Conservation (phyloP, 2,797 vertebrate species). For the Chloroceryle inda region DNA sequence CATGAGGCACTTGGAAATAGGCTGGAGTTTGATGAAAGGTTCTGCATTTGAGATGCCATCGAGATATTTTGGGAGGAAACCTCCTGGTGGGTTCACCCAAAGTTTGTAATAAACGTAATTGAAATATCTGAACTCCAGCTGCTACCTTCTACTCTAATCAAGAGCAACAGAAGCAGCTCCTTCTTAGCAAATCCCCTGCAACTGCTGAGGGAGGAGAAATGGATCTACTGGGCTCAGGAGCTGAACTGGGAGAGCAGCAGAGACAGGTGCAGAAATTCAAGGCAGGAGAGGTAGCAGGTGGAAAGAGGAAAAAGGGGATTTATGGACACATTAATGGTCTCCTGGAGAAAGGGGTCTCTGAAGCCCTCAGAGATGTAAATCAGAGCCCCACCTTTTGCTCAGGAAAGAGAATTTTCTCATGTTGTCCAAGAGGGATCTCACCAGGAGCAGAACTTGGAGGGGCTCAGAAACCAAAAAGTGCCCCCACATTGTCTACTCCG, state of each 20-base stretch:
- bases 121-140: constrained; percentile 56
- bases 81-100: constrained; percentile 56
- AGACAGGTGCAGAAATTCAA: background rate
- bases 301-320: background rate
- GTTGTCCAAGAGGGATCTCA: background rate
- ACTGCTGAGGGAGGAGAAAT: background rate
- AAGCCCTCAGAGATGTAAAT: background rate
- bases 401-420: background rate
- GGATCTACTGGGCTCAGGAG: rapidly evolving
- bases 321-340: background rate
- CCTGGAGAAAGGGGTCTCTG: background rate
- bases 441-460: background rate
- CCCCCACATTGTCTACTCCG: rapidly evolving
- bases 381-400: background rate
- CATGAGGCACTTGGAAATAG: constrained; percentile 9
- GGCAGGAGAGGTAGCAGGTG: background rate
- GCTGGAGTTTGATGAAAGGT: constrained; percentile 8
- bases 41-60: constrained; percentile 11
- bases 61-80: constrained; percentile 35
- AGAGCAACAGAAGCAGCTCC: constrained; percentile 14
- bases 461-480: background rate
- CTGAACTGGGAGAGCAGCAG: background rate
- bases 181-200: background rate
- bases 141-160: constrained; percentile 25
- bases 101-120: constrained; percentile 51